Evolutionary conservation across 2,888 invertebrate species (phyloP), one percentile per base, ranked within the genome.

Genomic region (Drosophila borborema): DNA sequence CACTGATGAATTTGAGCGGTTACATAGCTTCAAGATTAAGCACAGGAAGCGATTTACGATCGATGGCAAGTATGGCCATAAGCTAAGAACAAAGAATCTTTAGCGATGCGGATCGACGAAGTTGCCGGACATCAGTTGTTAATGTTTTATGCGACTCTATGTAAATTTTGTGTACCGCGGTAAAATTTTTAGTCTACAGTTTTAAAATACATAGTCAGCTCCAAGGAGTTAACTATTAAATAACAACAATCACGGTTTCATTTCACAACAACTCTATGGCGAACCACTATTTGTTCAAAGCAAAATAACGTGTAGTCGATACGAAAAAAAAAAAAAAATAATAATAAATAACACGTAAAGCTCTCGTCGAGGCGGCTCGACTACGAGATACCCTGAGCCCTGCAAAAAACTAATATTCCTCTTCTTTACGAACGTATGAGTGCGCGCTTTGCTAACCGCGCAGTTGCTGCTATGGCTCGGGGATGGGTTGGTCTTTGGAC

Each of bases 1-100:
- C 9, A 89, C 89, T 20, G 72, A 75, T 20, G 85, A 89, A 43
- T 85, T 85, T 23, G 65, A 81, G 3, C 72, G 53, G 2, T 65
- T 81, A 65, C 58, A 41, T 12, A 28, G 31, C 7, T 10, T 62
- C 14, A 59, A 38, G 10, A 45, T 28, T n/a, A 46, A 71, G 23
- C 41, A 20, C 14, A 56, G 41, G 36, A 10, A 43, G n/a, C 41
- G 34, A 10, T 31, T 18, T 1, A 4, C 16, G 5, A 10, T 8
- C 14, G 34, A 20, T 31, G 16, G 43, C 18, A 45, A 43, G 34
- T 14, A 14, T 10, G 14, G 7, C 43, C 16, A 56, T 9, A 56
- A 43, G 20, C 56, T 40, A 20, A 45, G 5, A 16, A 14, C 56
- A 4, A 43, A 45, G 14, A 20, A 58, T 9, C 45, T 56, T 56